Evolutionary conservation across 2,888 invertebrate genomes (phyloP).

Genomic region (Morpho deidamia): DNA sequence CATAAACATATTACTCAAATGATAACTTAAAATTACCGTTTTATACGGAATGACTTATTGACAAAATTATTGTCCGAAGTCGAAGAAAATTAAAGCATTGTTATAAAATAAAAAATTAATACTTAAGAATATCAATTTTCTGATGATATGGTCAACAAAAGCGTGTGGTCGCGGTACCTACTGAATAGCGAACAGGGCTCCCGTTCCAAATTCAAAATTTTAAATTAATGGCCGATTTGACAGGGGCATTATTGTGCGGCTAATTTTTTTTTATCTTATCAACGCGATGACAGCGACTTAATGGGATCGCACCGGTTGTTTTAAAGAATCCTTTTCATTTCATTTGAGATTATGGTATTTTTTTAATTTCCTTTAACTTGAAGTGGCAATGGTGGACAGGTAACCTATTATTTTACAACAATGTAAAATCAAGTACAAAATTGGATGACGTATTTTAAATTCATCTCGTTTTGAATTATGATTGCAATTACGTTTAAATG

Average conservation of each 20-base stretch:
- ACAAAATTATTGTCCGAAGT: too few species aligned
- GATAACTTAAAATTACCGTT: too few species aligned
- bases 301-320: slow-evolving; percentile 67
- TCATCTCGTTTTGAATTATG: slow-evolving; percentile 1
- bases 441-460: neutral
- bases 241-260: slow-evolving; percentile 74
- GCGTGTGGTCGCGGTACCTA: slow-evolving; percentile 22
- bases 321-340: slow-evolving; percentile 60
- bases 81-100: neutral
- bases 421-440: slow-evolving; percentile 16
- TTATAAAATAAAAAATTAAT: neutral
- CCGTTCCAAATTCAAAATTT: slow-evolving; percentile 72
- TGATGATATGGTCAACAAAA: slow-evolving; percentile 39
- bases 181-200: slow-evolving; percentile 46
- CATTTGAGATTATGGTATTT: slow-evolving; percentile 35
- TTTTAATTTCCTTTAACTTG: slow-evolving; percentile 31
- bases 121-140: slow-evolving; percentile 42
- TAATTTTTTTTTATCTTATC: slow-evolving; percentile 73
- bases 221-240: slow-evolving; percentile 76
- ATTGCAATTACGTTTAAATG: neutral
- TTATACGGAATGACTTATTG: too few species aligned
- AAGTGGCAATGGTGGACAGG: slow-evolving; percentile 19
- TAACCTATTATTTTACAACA: slow-evolving; percentile 21
- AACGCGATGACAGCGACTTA: slow-evolving; percentile 74
- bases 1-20: too few species aligned